Evolutionary conservation across 2,797 vertebrate species (phyloP), one percentile per base, ranked within the genome.

Genomic region (Sebastolobus altivelis): DNA sequence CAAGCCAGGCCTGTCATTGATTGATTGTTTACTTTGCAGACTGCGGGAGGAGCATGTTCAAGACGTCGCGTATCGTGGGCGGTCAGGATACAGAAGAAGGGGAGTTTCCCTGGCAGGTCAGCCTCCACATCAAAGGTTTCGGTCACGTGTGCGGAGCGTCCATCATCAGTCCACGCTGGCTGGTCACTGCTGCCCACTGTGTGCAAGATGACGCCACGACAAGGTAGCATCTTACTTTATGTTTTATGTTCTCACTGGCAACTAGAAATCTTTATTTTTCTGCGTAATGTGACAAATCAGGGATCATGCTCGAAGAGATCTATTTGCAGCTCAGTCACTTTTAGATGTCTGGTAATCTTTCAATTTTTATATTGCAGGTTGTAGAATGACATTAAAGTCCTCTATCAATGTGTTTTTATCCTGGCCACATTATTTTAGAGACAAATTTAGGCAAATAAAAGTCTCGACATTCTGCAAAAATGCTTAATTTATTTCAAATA

Each of bases 41-140:
- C 22, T 98, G 97, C 1, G 98, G 98, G 14, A 91, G 20, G 49
- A 96, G 92, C 1, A 87, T 89, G 0, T 97, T 76, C 43, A 96
- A 89, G 78, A 87, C 90, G 10, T 95, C 97, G 0, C 96, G 98
- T 31, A 97, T 99, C 0, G 98, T 99, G 0, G 98, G 98, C 0
- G 98, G 98, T 33, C 91, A 95, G 86, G 87, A 97, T 0, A 94
- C 97, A 0, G 93, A 96, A 0, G 84, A 88, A 2, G 98, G 97
- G 0, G 98, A 99, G 86, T 99, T 96, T 90, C 98, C 98, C 0
- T 99, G 98, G 98, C 98, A 99, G 92, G 96, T 99, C 95, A 99
- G 98, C 94, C 97, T 99, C 22, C 98, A 99, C 0, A 72, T 87
- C 27, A 93, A 85, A 79, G 46, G 25, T 13, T 46, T 14, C 0